Conservation (phyloP, 2,113 vertebrate genomes). For the Acinonyx jubatus region DNA sequence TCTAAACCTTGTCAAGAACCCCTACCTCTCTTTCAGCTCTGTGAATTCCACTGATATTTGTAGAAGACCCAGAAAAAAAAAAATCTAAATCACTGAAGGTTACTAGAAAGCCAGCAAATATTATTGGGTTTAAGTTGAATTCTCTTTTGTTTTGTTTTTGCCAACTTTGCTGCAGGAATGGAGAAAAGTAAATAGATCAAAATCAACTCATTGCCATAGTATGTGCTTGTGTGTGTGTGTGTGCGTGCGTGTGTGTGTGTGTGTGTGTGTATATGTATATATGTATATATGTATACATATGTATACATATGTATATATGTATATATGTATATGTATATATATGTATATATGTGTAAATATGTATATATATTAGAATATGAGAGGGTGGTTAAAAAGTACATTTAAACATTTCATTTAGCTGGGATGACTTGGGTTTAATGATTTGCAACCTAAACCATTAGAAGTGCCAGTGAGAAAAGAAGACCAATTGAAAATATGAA, state of each 20-base stretch:
- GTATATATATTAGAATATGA: background rate
- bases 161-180: background rate
- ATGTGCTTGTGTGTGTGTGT: background rate
- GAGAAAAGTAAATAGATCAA: background rate
- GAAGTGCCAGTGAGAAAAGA: background rate
- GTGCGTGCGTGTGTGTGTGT: too few relatives aligned
- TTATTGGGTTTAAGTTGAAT: background rate
- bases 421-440: background rate
- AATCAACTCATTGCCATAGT: background rate
- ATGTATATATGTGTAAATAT: background rate
- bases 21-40: background rate
- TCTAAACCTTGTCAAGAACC: background rate
- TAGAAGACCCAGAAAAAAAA: background rate
- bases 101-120: background rate
- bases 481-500: slow-evolving; percentile 3
- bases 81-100: background rate
- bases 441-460: background rate
- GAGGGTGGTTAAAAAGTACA: background rate
- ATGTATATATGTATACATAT: background rate
- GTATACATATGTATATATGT: too few relatives aligned
- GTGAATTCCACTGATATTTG: background rate
- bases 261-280: background rate
- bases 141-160: background rate
- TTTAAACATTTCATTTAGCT: background rate
- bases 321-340: too few relatives aligned